Evolutionary conservation across 2,113 vertebrate species (phyloP).

Genomic region (Scomber colias): DNA sequence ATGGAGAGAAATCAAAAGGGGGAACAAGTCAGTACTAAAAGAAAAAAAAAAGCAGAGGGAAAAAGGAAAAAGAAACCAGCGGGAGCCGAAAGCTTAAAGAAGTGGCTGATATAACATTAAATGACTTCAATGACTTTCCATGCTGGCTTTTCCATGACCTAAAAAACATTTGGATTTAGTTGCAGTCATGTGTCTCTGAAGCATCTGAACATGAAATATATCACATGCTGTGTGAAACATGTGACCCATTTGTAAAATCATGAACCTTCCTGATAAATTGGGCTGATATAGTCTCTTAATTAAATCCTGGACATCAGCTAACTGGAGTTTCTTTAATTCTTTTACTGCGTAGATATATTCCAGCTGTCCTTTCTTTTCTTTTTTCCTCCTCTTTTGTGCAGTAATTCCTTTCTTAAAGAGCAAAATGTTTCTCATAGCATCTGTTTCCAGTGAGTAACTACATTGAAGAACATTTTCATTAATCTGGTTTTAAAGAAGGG

Average conservation of each 20-base stretch:
- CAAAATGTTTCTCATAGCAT: not conserved
- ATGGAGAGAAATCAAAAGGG: constrained; percentile 37
- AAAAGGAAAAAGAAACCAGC: constrained; percentile 3
- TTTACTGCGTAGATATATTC: no score
- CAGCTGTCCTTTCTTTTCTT: no score
- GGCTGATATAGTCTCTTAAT: constrained; percentile 12
- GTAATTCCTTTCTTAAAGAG: not conserved
- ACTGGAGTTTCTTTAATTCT: not conserved
- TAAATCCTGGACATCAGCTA: not conserved
- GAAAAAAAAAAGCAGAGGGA: not conserved
- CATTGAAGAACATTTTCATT: not conserved
- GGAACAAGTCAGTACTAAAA: not conserved
- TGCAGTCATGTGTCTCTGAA: constrained; percentile 21
- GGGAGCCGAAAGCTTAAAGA: not conserved
- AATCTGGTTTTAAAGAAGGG: not conserved
- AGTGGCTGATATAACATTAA: constrained; percentile 20
- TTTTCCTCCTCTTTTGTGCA: not conserved
- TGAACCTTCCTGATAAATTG: not conserved
- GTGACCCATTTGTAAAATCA: not conserved
- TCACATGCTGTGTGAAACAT: constrained; percentile 13
- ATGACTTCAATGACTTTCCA: constrained; percentile 28
- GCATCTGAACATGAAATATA: not conserved
- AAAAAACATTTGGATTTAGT: constrained; percentile 15
- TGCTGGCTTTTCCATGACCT: constrained; percentile 30
- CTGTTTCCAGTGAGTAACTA: no score